A percentile compares a stretch with the other conserved stretches of the same genome.
These are phyloP conservation scores for Scytalopus superciliaris DNA, from an alignment of 2,113 vertebrate genomes.

Conservation along the genomic window DNA sequence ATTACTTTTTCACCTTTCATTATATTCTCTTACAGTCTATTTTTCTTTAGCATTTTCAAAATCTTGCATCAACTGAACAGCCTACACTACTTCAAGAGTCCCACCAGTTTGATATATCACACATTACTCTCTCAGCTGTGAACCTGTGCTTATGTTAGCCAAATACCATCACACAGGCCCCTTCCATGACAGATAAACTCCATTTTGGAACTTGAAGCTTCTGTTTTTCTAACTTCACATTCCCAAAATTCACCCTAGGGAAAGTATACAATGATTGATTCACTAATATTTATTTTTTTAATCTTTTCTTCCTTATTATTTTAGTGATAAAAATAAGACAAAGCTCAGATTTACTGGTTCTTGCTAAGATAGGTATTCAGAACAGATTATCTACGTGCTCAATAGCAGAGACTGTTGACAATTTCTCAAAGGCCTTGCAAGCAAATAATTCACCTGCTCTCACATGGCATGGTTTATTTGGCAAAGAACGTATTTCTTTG, in stretches of 20 bases:
- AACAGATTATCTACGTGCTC: neutral
- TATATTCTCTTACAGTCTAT: neutral
- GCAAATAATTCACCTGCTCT: neutral
- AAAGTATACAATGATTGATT: rapidly evolving
- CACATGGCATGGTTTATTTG: rapidly evolving
- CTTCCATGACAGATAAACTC: neutral
- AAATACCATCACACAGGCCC: neutral
- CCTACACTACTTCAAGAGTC: neutral
- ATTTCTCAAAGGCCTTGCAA: neutral
- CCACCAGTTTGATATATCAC: neutral
- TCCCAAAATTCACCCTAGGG: neutral
- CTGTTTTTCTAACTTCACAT: neutral
- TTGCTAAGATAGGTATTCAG: neutral
- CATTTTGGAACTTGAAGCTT: neutral
- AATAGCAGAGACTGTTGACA: neutral
- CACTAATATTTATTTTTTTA: neutral
- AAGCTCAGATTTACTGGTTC: neutral
- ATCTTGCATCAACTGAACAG: neutral
- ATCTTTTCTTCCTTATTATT: neutral
- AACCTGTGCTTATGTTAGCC: neutral
- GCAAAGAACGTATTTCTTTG: neutral
- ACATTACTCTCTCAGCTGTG: neutral
- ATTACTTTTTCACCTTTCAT: neutral
- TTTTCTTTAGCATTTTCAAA: neutral
- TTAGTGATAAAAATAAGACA: neutral